Evolutionary conservation across 2,888 invertebrate genomes (phyloP).

Genomic region (Oligia fasciuncula): DNA sequence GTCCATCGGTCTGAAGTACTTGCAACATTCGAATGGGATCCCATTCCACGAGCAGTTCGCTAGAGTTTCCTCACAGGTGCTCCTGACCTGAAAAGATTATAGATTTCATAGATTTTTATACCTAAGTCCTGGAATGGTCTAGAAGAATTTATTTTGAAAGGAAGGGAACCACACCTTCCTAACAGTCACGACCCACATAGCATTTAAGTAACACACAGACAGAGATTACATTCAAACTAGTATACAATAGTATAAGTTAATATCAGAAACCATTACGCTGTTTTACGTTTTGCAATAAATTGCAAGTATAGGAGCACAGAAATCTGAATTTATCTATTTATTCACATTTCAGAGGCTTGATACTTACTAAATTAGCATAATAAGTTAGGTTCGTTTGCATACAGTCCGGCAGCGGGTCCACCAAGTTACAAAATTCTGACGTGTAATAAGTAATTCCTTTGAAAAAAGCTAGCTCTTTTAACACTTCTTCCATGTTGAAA

Average conservation of each 20-base stretch:
- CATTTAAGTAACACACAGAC: background rate
- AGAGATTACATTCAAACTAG: background rate
- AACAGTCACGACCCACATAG: background rate
- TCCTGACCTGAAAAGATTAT: conserved; percentile 84
- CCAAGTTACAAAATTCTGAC: conserved; percentile 91
- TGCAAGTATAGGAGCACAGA: background rate
- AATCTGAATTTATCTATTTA: background rate
- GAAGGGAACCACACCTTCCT: background rate
- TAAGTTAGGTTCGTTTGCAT: conserved; percentile 90
- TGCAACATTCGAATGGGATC: conserved; percentile 91
- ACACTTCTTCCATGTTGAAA: conserved; percentile 93
- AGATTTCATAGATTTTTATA: background rate
- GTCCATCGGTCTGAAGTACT: conserved; percentile 91
- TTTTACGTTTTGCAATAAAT: background rate
- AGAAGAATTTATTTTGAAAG: background rate
- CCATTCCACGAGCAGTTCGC: conserved; percentile 91
- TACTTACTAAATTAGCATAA: conserved; percentile 90
- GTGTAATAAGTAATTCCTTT: conserved; percentile 93
- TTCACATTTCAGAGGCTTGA: background rate
- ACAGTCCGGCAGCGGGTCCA: conserved; percentile 88
- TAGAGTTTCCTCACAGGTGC: conserved; percentile 90
- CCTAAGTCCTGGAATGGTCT: background rate
- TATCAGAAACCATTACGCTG: conserved; percentile 2
- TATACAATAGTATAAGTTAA: background rate
- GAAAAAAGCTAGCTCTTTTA: conserved; percentile 93